Conservation (phyloP, 1,140 invertebrate species). For the Brachionus calyciflorus region DNA sequence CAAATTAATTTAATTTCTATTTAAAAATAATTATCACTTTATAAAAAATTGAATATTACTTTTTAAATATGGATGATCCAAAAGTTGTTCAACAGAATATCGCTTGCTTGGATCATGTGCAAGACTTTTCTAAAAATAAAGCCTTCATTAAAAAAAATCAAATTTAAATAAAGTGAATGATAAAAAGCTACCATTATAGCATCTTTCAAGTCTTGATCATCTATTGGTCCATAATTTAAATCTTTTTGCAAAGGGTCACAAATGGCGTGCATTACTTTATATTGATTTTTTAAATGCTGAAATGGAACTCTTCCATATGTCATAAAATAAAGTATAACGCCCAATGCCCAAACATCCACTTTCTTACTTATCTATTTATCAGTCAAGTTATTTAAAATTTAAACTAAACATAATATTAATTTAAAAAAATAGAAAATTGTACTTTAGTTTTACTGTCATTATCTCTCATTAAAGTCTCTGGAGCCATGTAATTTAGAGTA, state of each 20-base stretch:
- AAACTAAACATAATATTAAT: too few relatives aligned
- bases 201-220: slow-evolving; percentile 56
- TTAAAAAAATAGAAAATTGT: too few relatives aligned
- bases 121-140: slow-evolving; percentile 66
- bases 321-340: slow-evolving; percentile 90
- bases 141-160: background rate
- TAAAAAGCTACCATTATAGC: slow-evolving; percentile 55
- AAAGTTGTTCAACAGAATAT: slow-evolving; percentile 70
- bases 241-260: slow-evolving; percentile 68
- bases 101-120: slow-evolving; percentile 68
- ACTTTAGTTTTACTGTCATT: slow-evolving; percentile 49
- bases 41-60: slow-evolving; percentile 1
- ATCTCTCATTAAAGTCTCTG: slow-evolving; percentile 74
- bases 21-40: too few relatives aligned
- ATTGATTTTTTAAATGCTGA: slow-evolving; percentile 73
- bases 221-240: slow-evolving; percentile 71
- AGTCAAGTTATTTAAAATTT: too few relatives aligned
- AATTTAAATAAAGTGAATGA: background rate
- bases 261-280: slow-evolving; percentile 77
- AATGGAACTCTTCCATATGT: slow-evolving; percentile 88
- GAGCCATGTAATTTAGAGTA: slow-evolving; percentile 93
- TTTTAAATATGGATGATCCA: slow-evolving; percentile 67
- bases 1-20: too few relatives aligned
- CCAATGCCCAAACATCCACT: slow-evolving; percentile 94
- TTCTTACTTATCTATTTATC: slow-evolving; percentile 88